These are phyloP conservation scores for Trichopoda pennipes DNA, from an alignment of 2,888 invertebrate species.

Conservation along the genomic window DNA sequence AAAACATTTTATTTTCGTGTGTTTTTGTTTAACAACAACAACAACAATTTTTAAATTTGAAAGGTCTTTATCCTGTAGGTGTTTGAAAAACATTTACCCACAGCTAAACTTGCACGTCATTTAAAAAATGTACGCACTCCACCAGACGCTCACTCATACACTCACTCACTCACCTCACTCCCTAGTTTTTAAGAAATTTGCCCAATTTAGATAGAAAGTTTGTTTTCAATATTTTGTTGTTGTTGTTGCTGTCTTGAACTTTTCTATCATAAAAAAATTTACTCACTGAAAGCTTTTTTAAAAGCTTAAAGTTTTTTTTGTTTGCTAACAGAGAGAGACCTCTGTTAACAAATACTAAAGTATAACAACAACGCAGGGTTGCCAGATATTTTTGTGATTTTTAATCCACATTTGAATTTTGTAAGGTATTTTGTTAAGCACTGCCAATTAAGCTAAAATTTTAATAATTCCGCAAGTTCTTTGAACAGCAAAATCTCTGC, in stretches of 20 bases:
- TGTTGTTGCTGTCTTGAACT: not conserved
- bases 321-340: not conserved
- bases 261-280: not conserved
- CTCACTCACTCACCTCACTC: no score
- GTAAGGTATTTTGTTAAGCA: no score
- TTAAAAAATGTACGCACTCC: not conserved
- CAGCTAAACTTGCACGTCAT: not conserved
- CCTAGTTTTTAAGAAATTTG: not conserved
- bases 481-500: no score
- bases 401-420: no score
- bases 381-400: no score
- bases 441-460: no score
- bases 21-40: conserved; percentile 13
- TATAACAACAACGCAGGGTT: not conserved
- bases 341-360: conserved; percentile 30
- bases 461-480: no score
- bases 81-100: not conserved
- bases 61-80: conserved; percentile 67
- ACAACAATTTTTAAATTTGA: conserved; percentile 23
- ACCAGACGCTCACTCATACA: not conserved
- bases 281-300: not conserved
- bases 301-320: no score
- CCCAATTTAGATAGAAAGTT: not conserved
- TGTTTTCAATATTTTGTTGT: no score
- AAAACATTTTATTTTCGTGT: conserved; percentile 21